Evolutionary conservation across 2,797 vertebrate species (phyloP).

Genomic region (Petrocephalus schoutedeni): DNA sequence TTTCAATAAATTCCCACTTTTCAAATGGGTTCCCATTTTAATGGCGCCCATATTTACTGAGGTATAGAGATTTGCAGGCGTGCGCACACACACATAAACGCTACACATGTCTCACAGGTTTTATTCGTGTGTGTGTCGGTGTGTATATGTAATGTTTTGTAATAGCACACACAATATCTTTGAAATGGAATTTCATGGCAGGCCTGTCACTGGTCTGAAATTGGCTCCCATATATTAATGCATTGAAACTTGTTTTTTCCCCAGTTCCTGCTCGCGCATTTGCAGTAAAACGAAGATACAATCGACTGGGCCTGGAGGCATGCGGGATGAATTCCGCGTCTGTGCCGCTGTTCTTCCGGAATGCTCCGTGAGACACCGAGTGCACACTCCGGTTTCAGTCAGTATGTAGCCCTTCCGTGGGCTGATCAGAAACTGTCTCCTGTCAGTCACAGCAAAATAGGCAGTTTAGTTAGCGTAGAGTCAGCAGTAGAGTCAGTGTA

Average conservation of each 20-base stretch:
- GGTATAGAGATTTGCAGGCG: background rate
- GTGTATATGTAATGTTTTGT: constrained; percentile 7
- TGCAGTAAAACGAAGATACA: constrained; percentile 16
- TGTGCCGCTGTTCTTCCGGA: background rate
- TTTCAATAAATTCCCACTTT: background rate
- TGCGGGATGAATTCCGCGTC: background rate
- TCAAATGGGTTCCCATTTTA: background rate
- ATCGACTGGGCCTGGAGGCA: background rate
- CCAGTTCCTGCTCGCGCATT: background rate
- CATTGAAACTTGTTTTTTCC: constrained; percentile 13
- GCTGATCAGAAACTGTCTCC: background rate
- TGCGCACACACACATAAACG: background rate
- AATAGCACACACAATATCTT: background rate
- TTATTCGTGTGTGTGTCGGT: background rate
- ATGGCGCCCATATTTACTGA: background rate
- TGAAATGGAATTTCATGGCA: constrained; percentile 7
- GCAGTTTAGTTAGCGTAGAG: background rate
- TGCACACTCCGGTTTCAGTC: background rate
- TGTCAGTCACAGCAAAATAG: constrained; percentile 3
- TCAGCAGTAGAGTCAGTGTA: background rate
- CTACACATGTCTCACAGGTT: background rate
- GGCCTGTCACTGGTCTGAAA: background rate
- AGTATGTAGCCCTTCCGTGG: background rate
- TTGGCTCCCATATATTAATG: constrained; percentile 15
- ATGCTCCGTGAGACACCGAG: background rate